These are phyloP conservation scores for Lycaena phlaeas DNA, from an alignment of 2,888 invertebrate genomes.

Conservation along the genomic window DNA sequence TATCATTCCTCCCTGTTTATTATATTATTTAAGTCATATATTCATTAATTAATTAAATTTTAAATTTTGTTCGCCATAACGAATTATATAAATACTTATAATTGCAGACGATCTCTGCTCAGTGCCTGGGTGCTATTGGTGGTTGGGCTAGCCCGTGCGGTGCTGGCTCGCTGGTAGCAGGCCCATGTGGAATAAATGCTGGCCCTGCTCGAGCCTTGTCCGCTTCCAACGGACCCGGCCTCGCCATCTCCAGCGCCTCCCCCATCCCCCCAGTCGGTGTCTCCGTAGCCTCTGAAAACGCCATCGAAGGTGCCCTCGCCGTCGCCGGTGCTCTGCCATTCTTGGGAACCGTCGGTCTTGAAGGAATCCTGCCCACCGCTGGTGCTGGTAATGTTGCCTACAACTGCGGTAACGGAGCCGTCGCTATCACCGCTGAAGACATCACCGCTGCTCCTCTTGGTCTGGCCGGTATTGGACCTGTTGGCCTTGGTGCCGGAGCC, in stretches of 20 bases:
- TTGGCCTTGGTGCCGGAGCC: slow-evolving; percentile 17
- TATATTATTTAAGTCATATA: too few species aligned
- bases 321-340: slow-evolving; percentile 24
- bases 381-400: slow-evolving; percentile 24
- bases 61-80: background rate
- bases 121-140: background rate
- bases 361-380: slow-evolving; percentile 23
- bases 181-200: slow-evolving; percentile 12
- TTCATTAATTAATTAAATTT: too few species aligned
- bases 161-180: slow-evolving; percentile 14
- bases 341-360: slow-evolving; percentile 26
- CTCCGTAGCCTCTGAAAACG: slow-evolving; percentile 22
- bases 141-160: background rate
- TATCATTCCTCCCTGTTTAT: too few species aligned
- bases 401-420: slow-evolving; percentile 25
- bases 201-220: slow-evolving; percentile 10
- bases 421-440: slow-evolving; percentile 23
- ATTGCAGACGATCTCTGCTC: background rate
- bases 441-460: slow-evolving; percentile 15
- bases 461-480: slow-evolving; percentile 12
- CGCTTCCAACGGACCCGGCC: slow-evolving; percentile 21
- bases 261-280: slow-evolving; percentile 28
- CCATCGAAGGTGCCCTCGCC: background rate
- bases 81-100: background rate
- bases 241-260: slow-evolving; percentile 26